These are phyloP conservation scores for Orgyia antiqua DNA, from an alignment of 2,888 invertebrate genomes.

Conservation along the genomic window DNA sequence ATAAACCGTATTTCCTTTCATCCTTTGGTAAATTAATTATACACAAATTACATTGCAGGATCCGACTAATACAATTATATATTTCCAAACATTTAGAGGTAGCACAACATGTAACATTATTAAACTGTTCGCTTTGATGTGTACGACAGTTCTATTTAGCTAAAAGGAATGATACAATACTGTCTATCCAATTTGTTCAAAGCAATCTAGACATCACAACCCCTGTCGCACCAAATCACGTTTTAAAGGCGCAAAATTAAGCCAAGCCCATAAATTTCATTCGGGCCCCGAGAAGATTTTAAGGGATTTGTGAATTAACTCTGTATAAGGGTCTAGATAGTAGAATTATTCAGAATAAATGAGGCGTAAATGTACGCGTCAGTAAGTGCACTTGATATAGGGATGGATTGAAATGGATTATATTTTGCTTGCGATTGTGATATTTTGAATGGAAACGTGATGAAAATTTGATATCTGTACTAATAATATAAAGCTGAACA, in stretches of 20 bases:
- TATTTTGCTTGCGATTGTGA: conserved; percentile 7
- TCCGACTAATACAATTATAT: no score
- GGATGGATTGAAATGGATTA: conserved; percentile 11
- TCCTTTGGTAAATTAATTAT: no score
- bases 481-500: no score
- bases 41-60: no score
- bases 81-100: no score
- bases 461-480: no score
- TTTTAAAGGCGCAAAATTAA: conserved; percentile 34
- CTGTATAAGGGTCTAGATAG: conserved; percentile 28
- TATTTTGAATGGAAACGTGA: background rate
- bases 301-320: conserved; percentile 42
- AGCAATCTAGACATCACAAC: conserved; percentile 11
- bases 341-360: conserved; percentile 38
- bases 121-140: background rate
- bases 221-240: conserved; percentile 30
- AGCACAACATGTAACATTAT: no score
- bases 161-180: conserved; percentile 1
- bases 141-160: background rate
- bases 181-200: conserved; percentile 9
- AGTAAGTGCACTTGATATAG: conserved; percentile 24
- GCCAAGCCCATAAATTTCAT: conserved; percentile 42
- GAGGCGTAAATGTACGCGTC: conserved; percentile 39
- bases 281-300: conserved; percentile 40
- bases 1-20: no score